Conservation (phyloP, 2,888 invertebrate species). For the Clostera curtula region DNA sequence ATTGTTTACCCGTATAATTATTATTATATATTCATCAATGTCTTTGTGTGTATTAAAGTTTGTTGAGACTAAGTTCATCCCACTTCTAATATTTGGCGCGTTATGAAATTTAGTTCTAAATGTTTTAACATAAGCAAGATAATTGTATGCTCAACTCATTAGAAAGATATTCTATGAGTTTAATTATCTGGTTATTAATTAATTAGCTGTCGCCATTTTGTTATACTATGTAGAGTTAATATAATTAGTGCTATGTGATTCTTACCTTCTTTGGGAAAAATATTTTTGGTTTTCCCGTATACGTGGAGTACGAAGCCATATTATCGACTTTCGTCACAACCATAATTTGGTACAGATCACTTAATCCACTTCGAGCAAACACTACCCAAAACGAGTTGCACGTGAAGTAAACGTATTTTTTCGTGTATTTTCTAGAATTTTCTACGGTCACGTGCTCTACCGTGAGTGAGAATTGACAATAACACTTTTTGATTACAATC, state of each 20-base stretch:
- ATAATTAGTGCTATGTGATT: slow-evolving; percentile 14
- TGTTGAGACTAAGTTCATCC: too few relatives aligned
- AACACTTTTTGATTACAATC: slow-evolving; percentile 41
- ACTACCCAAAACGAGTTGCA: slow-evolving; percentile 41
- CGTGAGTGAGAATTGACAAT: slow-evolving; percentile 39
- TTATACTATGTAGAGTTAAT: slow-evolving; percentile 10
- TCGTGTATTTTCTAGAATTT: slow-evolving; percentile 57
- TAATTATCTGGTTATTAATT: too few relatives aligned
- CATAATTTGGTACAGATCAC: slow-evolving; percentile 63
- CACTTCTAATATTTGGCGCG: too few relatives aligned
- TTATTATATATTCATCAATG: too few relatives aligned
- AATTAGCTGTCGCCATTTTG: slow-evolving; percentile 21
- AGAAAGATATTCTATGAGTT: too few relatives aligned
- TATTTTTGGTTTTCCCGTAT: slow-evolving; percentile 70
- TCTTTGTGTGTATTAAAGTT: too few relatives aligned
- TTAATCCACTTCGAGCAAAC: slow-evolving; percentile 48
- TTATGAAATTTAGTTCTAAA: too few relatives aligned
- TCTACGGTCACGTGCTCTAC: slow-evolving; percentile 53
- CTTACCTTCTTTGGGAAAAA: slow-evolving; percentile 72
- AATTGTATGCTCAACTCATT: too few relatives aligned
- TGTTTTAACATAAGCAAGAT: too few relatives aligned
- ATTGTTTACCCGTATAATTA: too few relatives aligned
- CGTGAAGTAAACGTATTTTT: slow-evolving; percentile 33
- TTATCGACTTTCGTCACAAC: slow-evolving; percentile 69
- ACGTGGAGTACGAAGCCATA: slow-evolving; percentile 69